These are phyloP conservation scores for Mylabris phalerata DNA, from an alignment of 1,140 invertebrate genomes.

Conservation along the genomic window DNA sequence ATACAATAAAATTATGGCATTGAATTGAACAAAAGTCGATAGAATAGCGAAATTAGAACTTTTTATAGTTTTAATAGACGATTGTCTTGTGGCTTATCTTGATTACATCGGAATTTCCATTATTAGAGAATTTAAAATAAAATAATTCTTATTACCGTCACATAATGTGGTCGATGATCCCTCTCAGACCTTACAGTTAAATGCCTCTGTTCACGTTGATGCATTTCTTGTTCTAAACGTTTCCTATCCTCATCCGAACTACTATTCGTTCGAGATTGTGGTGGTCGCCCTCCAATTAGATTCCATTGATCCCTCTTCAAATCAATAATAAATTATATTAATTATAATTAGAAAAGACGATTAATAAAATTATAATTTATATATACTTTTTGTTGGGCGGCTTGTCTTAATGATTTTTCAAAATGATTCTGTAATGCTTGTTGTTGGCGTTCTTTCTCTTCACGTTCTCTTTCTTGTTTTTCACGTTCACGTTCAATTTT, in stretches of 20 bases:
- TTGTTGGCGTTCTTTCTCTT: constrained; percentile 57
- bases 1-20: too few relatives aligned
- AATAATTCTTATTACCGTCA: constrained; percentile 1
- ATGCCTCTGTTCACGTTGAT: constrained; percentile 28
- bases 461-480: constrained; percentile 47
- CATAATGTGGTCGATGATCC: constrained; percentile 16
- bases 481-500: constrained; percentile 48
- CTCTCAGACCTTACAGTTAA: constrained; percentile 10
- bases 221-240: constrained; percentile 28
- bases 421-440: constrained; percentile 85
- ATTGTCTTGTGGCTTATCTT: too few relatives aligned
- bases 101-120: too few relatives aligned
- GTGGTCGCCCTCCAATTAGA: constrained; percentile 43
- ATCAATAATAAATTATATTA: neutral
- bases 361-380: neutral
- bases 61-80: too few relatives aligned
- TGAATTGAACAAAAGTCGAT: too few relatives aligned
- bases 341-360: neutral
- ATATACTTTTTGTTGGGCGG: constrained; percentile 73
- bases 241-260: constrained; percentile 34
- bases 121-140: too few relatives aligned
- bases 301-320: constrained; percentile 44
- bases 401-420: constrained; percentile 74
- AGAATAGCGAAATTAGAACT: too few relatives aligned
- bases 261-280: constrained; percentile 38